Evolutionary conservation across 2,888 invertebrate species (phyloP), one percentile per base, ranked within the genome.

Genomic region (Byasa hedistus): DNA sequence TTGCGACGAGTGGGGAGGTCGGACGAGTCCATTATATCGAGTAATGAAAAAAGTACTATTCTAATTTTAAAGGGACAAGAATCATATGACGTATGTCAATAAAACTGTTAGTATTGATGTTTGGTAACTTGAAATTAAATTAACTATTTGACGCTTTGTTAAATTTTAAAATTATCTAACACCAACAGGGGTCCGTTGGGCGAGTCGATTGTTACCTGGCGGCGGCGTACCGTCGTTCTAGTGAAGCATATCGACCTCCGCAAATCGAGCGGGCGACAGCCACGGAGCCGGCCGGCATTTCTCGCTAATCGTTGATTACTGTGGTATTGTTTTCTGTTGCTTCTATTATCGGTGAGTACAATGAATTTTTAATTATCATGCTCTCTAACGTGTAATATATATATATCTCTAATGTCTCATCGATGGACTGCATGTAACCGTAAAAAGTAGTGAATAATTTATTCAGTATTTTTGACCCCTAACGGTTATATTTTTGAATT

Each of bases 1-100:
- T 92, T 85, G 84, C 80, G 79, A 78, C 76, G 80, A 86, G 85
- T 82, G 85, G 82, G 89, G 88, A 89, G 92, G 87, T 90, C 89
- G 87, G 91, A 89, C 91, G 87, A 88, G 86, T 86, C 86, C 81
- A 87, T 78, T 79, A 72, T 73, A 69, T 70, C 59, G 61, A 39
- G 61, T 24, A 32, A 65, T 21, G 55, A 64, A 69, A 59, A 66
- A 62, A 65, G 65, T 39, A 19, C 19, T 36, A 60, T 63, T 67
- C 63, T 36, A 56, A 67, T 51, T 67, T 67, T 63, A 63, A 67
- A 63, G 39, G 24, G 17, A 59, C 48, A 51, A 55, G n/a, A 54
- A 51, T 56, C 70, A n/a, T 63, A 39, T 52, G 66, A 73, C 72
- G 72, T 71, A 65, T 72, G 71, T 70, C 71, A 66, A 66, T 71